Evolutionary conservation across 1,140 invertebrate genomes (phyloP).

Genomic region (Radopholus similis): DNA sequence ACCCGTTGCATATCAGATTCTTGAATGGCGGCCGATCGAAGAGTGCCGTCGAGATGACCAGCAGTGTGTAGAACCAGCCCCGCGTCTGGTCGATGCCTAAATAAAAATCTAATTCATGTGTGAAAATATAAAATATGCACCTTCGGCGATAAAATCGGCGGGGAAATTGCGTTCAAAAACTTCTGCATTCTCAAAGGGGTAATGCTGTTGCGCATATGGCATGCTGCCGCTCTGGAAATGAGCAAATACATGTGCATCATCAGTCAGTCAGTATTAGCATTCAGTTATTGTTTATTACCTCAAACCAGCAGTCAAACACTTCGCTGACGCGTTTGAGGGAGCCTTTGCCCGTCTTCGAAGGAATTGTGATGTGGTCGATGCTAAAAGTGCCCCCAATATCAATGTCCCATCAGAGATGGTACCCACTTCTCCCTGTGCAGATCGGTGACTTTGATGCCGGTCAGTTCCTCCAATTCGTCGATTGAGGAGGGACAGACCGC

Average conservation of each 20-base stretch:
- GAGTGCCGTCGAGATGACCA: slow-evolving; percentile 91
- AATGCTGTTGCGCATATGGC: slow-evolving; percentile 95
- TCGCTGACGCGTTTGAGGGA: slow-evolving; percentile 79
- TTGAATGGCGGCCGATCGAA: slow-evolving; percentile 95
- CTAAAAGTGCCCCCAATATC: slow-evolving; percentile 25
- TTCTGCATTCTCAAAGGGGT: slow-evolving; percentile 81
- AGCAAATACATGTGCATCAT: not conserved
- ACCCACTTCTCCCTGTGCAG: slow-evolving; percentile 81
- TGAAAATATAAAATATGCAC: slow-evolving; percentile 6
- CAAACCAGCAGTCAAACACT: slow-evolving; percentile 99
- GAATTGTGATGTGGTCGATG: slow-evolving; percentile 88
- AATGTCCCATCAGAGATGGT: not conserved
- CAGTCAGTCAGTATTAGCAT: not conserved
- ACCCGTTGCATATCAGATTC: slow-evolving; percentile 90
- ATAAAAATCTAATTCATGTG: not conserved
- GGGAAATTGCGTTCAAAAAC: slow-evolving; percentile 91
- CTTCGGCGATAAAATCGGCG: slow-evolving; percentile 97
- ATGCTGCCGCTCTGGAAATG: slow-evolving; percentile 78
- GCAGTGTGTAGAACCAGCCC: slow-evolving; percentile 89
- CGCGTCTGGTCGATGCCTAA: slow-evolving; percentile 87
- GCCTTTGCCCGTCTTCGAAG: slow-evolving; percentile 77
- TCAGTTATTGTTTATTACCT: too few relatives aligned
- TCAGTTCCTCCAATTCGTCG: slow-evolving; percentile 77
- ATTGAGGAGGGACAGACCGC: slow-evolving; percentile 90
- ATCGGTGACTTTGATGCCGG: slow-evolving; percentile 78